These are phyloP conservation scores for Cyclophora punctaria DNA, from an alignment of 2,888 invertebrate species.

Conservation along the genomic window DNA sequence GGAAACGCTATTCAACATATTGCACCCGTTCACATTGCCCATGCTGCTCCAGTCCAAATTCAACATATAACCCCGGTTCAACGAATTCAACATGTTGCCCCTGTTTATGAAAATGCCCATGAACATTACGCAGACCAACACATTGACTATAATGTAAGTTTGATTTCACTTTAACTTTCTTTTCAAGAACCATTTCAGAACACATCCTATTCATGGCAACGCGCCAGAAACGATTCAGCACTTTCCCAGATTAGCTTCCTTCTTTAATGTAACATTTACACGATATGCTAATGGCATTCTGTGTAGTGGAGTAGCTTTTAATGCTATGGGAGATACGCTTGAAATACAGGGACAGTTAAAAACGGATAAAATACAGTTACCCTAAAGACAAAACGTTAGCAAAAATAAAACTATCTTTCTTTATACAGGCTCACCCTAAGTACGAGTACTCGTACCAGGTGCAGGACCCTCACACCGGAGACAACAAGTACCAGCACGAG, in stretches of 20 bases:
- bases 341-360: too few species aligned
- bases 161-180: not conserved
- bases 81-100: conserved; percentile 10
- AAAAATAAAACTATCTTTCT: not conserved
- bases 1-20: conserved; percentile 1
- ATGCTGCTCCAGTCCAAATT: conserved; percentile 8
- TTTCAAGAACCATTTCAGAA: too few species aligned
- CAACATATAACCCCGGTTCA: conserved; percentile 12
- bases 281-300: too few species aligned
- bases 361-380: too few species aligned
- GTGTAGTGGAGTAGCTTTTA: too few species aligned
- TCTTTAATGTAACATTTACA: too few species aligned
- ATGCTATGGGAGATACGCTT: too few species aligned
- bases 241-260: too few species aligned
- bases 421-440: conserved; percentile 58
- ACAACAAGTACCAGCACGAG: conserved; percentile 72
- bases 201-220: too few species aligned
- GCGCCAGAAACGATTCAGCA: too few species aligned
- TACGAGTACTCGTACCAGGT: conserved; percentile 72
- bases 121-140: conserved; percentile 35
- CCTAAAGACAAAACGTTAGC: too few species aligned
- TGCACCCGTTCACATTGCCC: conserved; percentile 15
- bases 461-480: conserved; percentile 71
- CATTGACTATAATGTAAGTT: conserved; percentile 40
- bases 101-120: conserved; percentile 18